Evolutionary conservation across 2,113 vertebrate genomes (phyloP), one percentile per base, ranked within the genome.

Genomic region (Chloropsis cyanopogon): DNA sequence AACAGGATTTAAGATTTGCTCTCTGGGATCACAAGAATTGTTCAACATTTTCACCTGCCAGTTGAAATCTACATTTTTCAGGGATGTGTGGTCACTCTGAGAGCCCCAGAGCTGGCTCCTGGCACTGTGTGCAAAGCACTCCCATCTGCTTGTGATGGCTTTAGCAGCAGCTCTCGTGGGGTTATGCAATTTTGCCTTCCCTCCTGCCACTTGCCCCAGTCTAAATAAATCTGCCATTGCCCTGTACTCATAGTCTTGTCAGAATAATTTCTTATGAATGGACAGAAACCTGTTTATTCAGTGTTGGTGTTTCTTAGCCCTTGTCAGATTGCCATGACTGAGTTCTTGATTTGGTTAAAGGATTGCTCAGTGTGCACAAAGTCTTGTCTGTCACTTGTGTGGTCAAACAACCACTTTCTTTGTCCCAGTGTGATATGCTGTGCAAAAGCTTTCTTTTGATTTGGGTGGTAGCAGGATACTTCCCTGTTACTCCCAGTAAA

Each of bases 151-250:
- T 35, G 26, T 73, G 79, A 90, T 70, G 68, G 71, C 49, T 95
- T 87, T 80, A 88, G 63, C 90, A 96, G 85, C 26, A 68, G 52
- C 47, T 94, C 85, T 82, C 0, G 0, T 31, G 80, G 87, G 69
- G 57, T 87, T 79, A 25, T 50, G 70, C 42, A 49, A 42, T 94
- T 92, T 60, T 70, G 50, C 79, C 75, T 92, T 92, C 37, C 15
- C 68, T 93, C 63, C 52, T 90, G 85, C 35, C 56, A 13, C 59
- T 95, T 87, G 39, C 47, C 87, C 60, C 37, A 9, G 7, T 54
- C 84, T 86, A 63, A 92, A 95, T 68, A 90, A 90, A 90, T 66
- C 85, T 92, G 57, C 82, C 75, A 35, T 41, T 78, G 71, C 79
- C 78, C 79, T 87, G 23, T 35, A 37, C 63, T 83, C 56, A 6